Conservation (phyloP, 2,888 invertebrate species). For the Tethea ocularis region DNA sequence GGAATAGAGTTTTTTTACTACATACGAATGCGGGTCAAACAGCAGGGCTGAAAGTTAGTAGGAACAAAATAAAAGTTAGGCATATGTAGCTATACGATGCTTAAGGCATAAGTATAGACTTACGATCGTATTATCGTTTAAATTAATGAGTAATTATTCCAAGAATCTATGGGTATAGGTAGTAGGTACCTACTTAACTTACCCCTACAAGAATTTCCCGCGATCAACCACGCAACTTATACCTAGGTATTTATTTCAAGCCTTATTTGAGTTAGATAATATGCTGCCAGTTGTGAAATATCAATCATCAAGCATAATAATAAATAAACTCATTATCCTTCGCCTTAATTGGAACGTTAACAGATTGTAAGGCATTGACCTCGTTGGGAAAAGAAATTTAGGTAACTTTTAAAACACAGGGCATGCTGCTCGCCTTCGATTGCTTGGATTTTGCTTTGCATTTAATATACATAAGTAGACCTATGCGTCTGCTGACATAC, state of each 20-base stretch:
- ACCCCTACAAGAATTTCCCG: too few relatives aligned
- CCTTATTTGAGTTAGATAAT: not conserved
- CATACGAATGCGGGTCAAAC: too few relatives aligned
- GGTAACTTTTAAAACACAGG: not conserved
- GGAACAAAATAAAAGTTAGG: too few relatives aligned
- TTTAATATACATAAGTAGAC: not conserved
- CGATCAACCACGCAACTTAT: too few relatives aligned
- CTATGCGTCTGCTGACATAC: not conserved
- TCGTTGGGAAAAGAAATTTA: not conserved
- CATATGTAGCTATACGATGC: too few relatives aligned
- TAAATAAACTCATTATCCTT: constrained; percentile 5
- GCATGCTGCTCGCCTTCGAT: not conserved
- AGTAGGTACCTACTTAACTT: too few relatives aligned
- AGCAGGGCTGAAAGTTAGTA: too few relatives aligned
- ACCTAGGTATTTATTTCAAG: not conserved
- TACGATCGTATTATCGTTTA: too few relatives aligned
- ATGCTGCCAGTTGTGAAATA: not conserved
- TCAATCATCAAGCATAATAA: not conserved
- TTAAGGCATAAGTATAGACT: too few relatives aligned
- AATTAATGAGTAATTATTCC: too few relatives aligned
- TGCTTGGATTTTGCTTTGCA: not conserved
- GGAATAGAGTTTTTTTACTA: too few relatives aligned
- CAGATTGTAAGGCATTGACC: not conserved
- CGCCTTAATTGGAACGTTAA: not conserved
- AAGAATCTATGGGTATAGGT: too few relatives aligned